phyloP scores from a whole-genome alignment of 2,888 invertebrate genomes.

The Agrotis puta region DNA sequence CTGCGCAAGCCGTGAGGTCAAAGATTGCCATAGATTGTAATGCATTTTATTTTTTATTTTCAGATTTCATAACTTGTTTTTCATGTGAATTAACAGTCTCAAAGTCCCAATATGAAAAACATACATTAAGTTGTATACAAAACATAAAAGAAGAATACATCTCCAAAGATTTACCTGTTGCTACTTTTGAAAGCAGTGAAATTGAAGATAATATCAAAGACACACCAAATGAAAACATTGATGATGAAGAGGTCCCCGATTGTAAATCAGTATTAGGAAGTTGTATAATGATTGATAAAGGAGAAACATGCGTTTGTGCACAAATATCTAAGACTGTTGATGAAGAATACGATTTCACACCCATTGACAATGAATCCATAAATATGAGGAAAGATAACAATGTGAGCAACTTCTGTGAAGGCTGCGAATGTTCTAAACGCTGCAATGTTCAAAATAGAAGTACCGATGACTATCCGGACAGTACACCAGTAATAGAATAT shows the following conservation, averaged over 20 bases:
- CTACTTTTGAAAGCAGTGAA: conserved; percentile 14
- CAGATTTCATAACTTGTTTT: conserved; percentile 42
- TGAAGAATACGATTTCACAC: conserved; percentile 66
- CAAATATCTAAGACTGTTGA: conserved; percentile 71
- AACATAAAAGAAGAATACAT: conserved; percentile 38
- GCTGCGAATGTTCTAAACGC: conserved; percentile 73
- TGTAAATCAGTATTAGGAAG: conserved; percentile 76
- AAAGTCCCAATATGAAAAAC: conserved; percentile 43
- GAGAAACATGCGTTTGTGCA: conserved; percentile 74
- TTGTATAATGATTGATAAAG: conserved; percentile 73
- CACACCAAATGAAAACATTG: conserved; percentile 5
- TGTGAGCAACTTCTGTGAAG: conserved; percentile 65
- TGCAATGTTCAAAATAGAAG: conserved; percentile 53
- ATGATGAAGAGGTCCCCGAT: conserved; percentile 59
- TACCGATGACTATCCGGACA: conserved; percentile 25
- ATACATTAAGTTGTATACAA: conserved; percentile 32
- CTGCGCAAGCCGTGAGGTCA: no score
- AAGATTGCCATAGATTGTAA: not conserved
- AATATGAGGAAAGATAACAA: conserved; percentile 41
- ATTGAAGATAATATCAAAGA: conserved; percentile 2
- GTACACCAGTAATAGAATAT: conserved; percentile 75
- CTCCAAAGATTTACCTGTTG: conserved; percentile 9
- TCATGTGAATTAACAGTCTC: conserved; percentile 33
- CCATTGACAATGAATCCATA: conserved; percentile 50
- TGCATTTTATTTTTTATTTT: not conserved